Evolutionary conservation across 2,797 vertebrate genomes (phyloP).

Genomic region (Acipenser transmontanus): DNA sequence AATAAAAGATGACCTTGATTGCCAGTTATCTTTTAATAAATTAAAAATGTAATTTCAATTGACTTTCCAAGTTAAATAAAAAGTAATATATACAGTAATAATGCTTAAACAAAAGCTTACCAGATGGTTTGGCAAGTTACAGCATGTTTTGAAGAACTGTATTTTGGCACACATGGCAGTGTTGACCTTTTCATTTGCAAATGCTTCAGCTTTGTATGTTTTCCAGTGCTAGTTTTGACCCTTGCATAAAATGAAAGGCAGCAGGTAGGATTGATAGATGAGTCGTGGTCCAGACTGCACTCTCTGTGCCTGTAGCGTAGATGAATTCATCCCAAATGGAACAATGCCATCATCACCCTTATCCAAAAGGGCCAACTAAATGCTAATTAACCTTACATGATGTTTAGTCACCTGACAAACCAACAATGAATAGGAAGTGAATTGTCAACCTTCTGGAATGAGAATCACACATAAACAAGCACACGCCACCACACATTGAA

Average conservation of each 20-base stretch:
- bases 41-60: neutral
- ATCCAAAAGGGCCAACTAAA: too few species aligned
- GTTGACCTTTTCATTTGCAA: constrained; percentile 21
- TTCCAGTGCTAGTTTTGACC: constrained; percentile 14
- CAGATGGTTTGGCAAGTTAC: neutral
- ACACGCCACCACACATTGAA: neutral
- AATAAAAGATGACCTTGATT: neutral
- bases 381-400: neutral
- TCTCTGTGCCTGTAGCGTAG: constrained; percentile 1
- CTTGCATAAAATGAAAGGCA: constrained; percentile 20
- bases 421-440: neutral
- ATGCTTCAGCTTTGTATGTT: constrained; percentile 19
- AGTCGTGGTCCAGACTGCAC: constrained; percentile 21
- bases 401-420: constrained; percentile 13
- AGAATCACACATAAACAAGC: constrained; percentile 5
- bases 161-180: constrained; percentile 14
- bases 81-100: neutral
- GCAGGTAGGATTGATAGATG: constrained; percentile 30
- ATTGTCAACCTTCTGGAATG: constrained; percentile 8
- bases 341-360: constrained; percentile 14
- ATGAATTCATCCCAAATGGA: constrained; percentile 30
- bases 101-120: neutral
- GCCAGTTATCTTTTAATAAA: neutral
- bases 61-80: neutral
- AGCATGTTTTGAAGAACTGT: neutral